phyloP scores from a whole-genome alignment of 2,888 invertebrate genomes.

The Philereme vetulata region DNA sequence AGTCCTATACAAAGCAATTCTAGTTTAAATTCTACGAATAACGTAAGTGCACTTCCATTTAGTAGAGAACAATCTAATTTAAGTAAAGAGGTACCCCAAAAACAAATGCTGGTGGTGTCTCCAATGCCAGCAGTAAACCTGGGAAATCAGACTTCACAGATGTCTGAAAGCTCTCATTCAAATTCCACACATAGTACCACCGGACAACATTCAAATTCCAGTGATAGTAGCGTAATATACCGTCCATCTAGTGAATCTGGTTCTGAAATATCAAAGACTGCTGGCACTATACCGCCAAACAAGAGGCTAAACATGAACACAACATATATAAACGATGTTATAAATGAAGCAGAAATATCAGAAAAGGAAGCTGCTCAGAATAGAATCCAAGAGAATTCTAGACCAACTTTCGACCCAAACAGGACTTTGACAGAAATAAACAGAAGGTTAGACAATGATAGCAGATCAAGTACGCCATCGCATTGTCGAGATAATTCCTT shows the following conservation, averaged over 20 bases:
- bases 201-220: conserved; percentile 88
- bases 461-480: conserved; percentile 76
- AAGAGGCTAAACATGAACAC: conserved; percentile 81
- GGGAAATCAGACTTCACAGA: conserved; percentile 72
- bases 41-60: conserved; percentile 75
- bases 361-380: conserved; percentile 78
- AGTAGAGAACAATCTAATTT: conserved; percentile 80
- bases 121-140: conserved; percentile 87
- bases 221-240: conserved; percentile 89
- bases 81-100: conserved; percentile 77
- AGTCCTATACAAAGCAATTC: conserved; percentile 83
- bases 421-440: conserved; percentile 65
- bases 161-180: conserved; percentile 87
- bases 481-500: conserved; percentile 82
- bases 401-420: conserved; percentile 62
- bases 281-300: conserved; percentile 73
- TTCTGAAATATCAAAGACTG: conserved; percentile 82
- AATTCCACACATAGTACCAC: conserved; percentile 85
- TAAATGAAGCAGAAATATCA: conserved; percentile 80
- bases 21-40: conserved; percentile 82
- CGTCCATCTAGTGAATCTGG: conserved; percentile 89
- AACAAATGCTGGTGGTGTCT: conserved; percentile 86
- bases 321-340: conserved; percentile 78
- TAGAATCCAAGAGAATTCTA: conserved; percentile 56
- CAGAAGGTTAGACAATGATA: conserved; percentile 61